A percentile compares a stretch with the other conserved stretches of the same genome.
Evolutionary conservation across 2,888 invertebrate species (phyloP).

Genomic region (Steinernema scapterisci): DNA sequence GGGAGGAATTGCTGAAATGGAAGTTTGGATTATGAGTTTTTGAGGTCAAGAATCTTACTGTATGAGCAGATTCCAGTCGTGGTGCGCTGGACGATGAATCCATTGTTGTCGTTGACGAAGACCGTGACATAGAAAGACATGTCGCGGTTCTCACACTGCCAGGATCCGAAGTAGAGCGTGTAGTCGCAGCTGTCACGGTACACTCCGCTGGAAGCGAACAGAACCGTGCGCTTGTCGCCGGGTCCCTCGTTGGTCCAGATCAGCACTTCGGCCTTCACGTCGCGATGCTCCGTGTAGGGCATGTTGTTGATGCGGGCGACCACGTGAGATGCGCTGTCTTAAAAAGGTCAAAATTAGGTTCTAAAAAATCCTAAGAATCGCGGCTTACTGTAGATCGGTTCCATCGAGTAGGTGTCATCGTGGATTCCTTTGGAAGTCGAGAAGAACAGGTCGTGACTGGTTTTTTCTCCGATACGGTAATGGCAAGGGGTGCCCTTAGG

Average conservation of each 20-base stretch:
- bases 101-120: conserved; percentile 30
- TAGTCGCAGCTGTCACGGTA: conserved; percentile 36
- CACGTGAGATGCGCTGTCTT: conserved; percentile 46
- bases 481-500: conserved; percentile 44
- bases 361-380: background rate
- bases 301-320: conserved; percentile 50
- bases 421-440: conserved; percentile 45
- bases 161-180: conserved; percentile 30
- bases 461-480: conserved; percentile 49
- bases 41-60: background rate
- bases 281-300: conserved; percentile 41
- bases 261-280: conserved; percentile 36
- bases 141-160: conserved; percentile 25
- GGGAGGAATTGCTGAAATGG: conserved; percentile 26
- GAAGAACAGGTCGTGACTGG: conserved; percentile 48
- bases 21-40: background rate
- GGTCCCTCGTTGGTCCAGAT: conserved; percentile 39
- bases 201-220: conserved; percentile 30
- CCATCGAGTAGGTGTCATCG: conserved; percentile 44
- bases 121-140: conserved; percentile 33
- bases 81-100: conserved; percentile 33
- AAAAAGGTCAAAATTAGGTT: background rate
- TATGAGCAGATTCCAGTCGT: conserved; percentile 28
- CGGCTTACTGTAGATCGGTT: conserved; percentile 46
- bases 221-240: conserved; percentile 27